Evolutionary conservation across 2,113 vertebrate species (phyloP).

Genomic region (Channa argus): DNA sequence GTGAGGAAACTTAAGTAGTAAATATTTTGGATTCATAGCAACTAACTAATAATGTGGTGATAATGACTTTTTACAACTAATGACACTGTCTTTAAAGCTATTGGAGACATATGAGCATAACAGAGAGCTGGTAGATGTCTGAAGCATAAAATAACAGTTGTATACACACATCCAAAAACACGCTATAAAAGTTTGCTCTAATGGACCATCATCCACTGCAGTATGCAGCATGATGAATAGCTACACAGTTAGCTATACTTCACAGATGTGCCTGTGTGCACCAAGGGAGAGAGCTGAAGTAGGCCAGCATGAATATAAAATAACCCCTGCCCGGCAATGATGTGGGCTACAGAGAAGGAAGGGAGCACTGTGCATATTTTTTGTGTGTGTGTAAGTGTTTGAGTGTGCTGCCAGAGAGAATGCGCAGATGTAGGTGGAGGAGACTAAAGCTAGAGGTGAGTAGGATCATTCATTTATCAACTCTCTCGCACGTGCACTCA

Average conservation of each 20-base stretch:
- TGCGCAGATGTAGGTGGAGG: slow-evolving; percentile 58
- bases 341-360: slow-evolving; percentile 77
- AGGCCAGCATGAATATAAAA: slow-evolving; percentile 83
- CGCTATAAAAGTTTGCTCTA: slow-evolving; percentile 48
- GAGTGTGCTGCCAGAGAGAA: slow-evolving; percentile 34
- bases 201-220: slow-evolving; percentile 71
- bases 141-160: slow-evolving; percentile 15
- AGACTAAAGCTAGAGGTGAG: slow-evolving; percentile 58
- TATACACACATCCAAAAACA: slow-evolving; percentile 32
- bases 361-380: slow-evolving; percentile 41
- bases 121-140: slow-evolving; percentile 28
- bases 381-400: slow-evolving; percentile 24
- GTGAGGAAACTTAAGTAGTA: slow-evolving; percentile 1
- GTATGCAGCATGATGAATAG: slow-evolving; percentile 75
- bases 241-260: slow-evolving; percentile 74
- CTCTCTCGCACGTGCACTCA: slow-evolving; percentile 22
- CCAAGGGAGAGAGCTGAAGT: slow-evolving; percentile 74
- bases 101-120: slow-evolving; percentile 2
- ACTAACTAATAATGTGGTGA: slow-evolving; percentile 42
- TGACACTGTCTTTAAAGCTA: slow-evolving; percentile 30
- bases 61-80: slow-evolving; percentile 43
- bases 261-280: slow-evolving; percentile 59
- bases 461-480: slow-evolving; percentile 61
- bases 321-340: slow-evolving; percentile 79
- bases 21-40: slow-evolving; percentile 15